A percentile compares a stretch with the other conserved stretches of the same genome.
phyloP scores from a whole-genome alignment of 2,113 vertebrate species.

The Cavia porcellus region DNA sequence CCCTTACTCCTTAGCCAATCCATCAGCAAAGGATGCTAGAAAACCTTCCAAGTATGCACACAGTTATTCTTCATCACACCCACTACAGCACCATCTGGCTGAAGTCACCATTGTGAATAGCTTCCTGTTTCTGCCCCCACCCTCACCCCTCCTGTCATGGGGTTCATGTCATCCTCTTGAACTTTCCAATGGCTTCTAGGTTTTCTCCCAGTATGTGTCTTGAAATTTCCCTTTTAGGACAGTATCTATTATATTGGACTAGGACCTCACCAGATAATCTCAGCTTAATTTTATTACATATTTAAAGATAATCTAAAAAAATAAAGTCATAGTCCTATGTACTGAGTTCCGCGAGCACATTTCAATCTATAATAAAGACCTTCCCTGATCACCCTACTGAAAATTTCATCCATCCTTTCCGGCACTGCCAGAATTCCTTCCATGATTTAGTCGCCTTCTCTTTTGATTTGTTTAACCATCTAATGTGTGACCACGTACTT shows the following conservation, averaged over 20 bases:
- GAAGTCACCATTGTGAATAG: not conserved
- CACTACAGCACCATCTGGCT: not conserved
- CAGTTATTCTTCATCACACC: not conserved
- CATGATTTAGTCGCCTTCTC: not conserved
- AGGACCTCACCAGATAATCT: not conserved
- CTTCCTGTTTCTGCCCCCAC: not conserved
- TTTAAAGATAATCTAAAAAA: not conserved
- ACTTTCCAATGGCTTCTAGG: not conserved
- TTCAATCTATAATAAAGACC: not conserved
- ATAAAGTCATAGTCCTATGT: not conserved
- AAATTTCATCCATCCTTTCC: too few relatives aligned
- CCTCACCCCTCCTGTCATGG: not conserved
- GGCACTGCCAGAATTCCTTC: not conserved
- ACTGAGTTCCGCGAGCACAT: not conserved
- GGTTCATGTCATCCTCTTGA: not conserved
- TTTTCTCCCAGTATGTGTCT: not conserved
- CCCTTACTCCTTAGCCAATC: not conserved
- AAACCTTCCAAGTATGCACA: not conserved
- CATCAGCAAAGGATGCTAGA: not conserved
- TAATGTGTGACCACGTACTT: not conserved
- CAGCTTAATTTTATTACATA: not conserved
- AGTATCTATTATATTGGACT: not conserved
- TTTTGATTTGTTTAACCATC: not conserved
- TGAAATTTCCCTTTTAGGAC: not conserved
- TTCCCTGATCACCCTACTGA: not conserved